phyloP scores from a whole-genome alignment of 2,888 invertebrate genomes.

The Auanema freiburgensis region DNA sequence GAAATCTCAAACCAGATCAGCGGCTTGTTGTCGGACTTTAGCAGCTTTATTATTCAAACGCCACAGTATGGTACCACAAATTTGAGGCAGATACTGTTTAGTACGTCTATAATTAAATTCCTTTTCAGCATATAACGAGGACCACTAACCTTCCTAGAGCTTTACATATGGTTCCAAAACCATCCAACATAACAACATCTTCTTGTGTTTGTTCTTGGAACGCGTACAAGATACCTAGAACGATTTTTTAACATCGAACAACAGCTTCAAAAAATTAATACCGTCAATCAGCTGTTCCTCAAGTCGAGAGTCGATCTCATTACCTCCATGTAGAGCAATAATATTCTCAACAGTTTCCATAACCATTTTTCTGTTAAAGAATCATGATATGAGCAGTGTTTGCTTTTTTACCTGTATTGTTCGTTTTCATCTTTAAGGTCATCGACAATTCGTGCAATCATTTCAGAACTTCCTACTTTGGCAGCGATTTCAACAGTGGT shows the following conservation, averaged over 20 bases:
- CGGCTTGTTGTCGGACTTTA: slow-evolving; percentile 96
- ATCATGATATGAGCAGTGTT: neutral
- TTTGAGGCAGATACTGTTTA: slow-evolving; percentile 97
- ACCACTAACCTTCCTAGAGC: slow-evolving; percentile 75
- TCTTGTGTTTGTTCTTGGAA: slow-evolving; percentile 99
- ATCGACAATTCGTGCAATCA: slow-evolving; percentile 93
- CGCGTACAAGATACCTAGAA: slow-evolving; percentile 89
- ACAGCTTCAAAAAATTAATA: slow-evolving; percentile 65
- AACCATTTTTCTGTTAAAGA: slow-evolving; percentile 81
- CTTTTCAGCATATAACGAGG: neutral
- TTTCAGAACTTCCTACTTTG: slow-evolving; percentile 98
- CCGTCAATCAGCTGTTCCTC: slow-evolving; percentile 99
- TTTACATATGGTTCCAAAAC: slow-evolving; percentile 98
- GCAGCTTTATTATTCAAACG: slow-evolving; percentile 98
- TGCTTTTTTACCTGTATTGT: slow-evolving; percentile 76
- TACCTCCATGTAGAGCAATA: slow-evolving; percentile 75
- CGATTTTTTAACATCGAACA: slow-evolving; percentile 1
- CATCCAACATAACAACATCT: slow-evolving; percentile 99
- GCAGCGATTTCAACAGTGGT: slow-evolving; percentile 99
- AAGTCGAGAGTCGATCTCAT: slow-evolving; percentile 93
- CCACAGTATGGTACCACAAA: slow-evolving; percentile 99
- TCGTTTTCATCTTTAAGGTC: slow-evolving; percentile 99
- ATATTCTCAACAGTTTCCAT: slow-evolving; percentile 93
- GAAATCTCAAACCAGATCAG: slow-evolving; percentile 74
- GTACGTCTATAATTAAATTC: slow-evolving; percentile 75